phyloP scores from a whole-genome alignment of 2,888 invertebrate genomes.

The Orchesella flavescens region DNA sequence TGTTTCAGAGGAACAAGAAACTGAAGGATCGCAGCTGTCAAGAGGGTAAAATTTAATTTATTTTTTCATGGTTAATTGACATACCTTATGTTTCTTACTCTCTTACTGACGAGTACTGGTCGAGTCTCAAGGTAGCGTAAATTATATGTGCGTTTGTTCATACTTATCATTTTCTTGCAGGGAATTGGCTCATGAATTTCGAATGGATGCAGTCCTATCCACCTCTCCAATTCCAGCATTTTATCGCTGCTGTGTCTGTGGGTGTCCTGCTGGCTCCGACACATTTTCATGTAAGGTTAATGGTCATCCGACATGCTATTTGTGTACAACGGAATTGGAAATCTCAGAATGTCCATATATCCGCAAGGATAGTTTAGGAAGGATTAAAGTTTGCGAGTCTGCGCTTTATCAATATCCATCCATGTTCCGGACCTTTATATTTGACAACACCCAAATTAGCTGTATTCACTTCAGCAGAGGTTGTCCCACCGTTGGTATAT shows the following conservation, averaged over 20 bases:
- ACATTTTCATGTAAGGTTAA: neutral
- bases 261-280: constrained; percentile 19
- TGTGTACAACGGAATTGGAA: neutral
- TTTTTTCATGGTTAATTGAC: too few species aligned
- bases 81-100: too few species aligned
- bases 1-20: too few species aligned
- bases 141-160: too few species aligned
- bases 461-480: neutral
- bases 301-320: neutral
- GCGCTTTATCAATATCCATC: neutral
- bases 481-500: neutral
- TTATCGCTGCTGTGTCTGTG: constrained; percentile 23
- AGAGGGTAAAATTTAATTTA: too few species aligned
- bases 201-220: neutral
- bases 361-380: neutral
- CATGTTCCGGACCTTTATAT: constrained; percentile 20
- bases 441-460: neutral
- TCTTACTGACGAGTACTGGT: too few species aligned
- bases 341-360: neutral
- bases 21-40: too few species aligned
- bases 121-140: too few species aligned
- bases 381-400: neutral
- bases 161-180: too few species aligned
- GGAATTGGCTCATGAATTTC: neutral
- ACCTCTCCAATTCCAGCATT: neutral